Evolutionary conservation across 2,797 vertebrate species (phyloP).

Genomic region (Cichlasoma orientale): DNA sequence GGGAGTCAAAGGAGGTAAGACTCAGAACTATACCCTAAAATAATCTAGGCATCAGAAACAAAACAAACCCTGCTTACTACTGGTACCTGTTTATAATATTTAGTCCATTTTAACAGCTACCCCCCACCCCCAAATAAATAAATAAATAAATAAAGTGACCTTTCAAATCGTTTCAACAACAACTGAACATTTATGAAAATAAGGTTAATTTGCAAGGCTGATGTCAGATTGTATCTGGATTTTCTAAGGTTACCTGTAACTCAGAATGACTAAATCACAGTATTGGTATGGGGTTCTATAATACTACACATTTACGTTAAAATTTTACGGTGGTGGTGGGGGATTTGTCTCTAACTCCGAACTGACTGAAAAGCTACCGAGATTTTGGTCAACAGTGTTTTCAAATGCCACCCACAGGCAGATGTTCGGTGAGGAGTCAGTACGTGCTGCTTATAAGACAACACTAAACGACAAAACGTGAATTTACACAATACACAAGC

Average conservation of each 20-base stretch:
- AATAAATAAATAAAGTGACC: no score
- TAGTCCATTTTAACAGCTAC: not conserved
- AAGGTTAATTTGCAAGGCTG: not conserved
- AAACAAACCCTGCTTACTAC: not conserved
- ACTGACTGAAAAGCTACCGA: not conserved
- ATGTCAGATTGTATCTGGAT: not conserved
- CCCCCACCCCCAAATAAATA: no score
- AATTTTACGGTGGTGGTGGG: not conserved
- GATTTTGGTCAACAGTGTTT: not conserved
- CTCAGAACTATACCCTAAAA: not conserved
- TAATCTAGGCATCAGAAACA: not conserved
- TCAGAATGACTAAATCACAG: conserved; percentile 9
- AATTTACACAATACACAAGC: not conserved
- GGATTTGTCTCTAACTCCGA: not conserved
- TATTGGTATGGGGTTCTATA: not conserved
- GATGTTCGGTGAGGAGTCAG: conserved; percentile 28
- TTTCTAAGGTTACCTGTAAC: not conserved
- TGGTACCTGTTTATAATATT: not conserved
- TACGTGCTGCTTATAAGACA: not conserved
- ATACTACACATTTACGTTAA: conserved; percentile 1
- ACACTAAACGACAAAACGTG: not conserved
- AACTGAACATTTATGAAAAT: not conserved
- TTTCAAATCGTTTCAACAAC: not conserved
- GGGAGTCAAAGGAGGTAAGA: not conserved
- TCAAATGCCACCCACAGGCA: not conserved